Evolutionary conservation across 2,113 vertebrate genomes (phyloP).

Genomic region (Festucalex cinctus): DNA sequence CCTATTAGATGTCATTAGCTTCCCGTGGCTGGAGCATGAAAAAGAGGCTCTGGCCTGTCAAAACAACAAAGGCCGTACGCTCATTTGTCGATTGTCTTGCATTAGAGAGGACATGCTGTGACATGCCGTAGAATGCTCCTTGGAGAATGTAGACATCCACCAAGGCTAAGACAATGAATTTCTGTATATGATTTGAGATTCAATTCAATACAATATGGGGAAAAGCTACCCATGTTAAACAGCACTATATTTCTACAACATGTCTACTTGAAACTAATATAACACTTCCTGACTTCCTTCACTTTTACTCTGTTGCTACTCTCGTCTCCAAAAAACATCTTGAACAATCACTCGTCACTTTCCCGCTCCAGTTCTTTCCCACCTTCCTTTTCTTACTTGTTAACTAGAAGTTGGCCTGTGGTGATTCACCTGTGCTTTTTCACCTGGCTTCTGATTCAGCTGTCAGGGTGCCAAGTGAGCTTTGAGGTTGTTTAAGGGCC

Average conservation of each 20-base stretch:
- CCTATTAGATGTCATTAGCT: conserved; percentile 62
- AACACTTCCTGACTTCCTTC: not conserved
- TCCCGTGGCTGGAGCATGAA: conserved; percentile 37
- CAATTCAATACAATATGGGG: no score
- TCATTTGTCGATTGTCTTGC: conserved; percentile 12
- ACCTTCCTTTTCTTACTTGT: not conserved
- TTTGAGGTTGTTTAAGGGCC: conserved; percentile 22
- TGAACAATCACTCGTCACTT: conserved; percentile 6
- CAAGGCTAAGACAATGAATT: not conserved
- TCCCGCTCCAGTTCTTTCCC: no score
- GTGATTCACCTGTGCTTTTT: conserved; percentile 67
- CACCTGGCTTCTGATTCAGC: conserved; percentile 51
- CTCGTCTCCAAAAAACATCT: not conserved
- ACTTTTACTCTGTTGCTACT: not conserved
- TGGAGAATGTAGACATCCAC: not conserved
- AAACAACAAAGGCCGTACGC: conserved; percentile 19
- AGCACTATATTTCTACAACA: no score
- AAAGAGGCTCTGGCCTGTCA: conserved; percentile 26
- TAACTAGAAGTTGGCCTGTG: conserved; percentile 49
- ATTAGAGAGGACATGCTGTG: not conserved
- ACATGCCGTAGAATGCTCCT: not conserved
- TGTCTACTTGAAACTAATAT: no score
- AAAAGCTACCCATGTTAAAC: no score
- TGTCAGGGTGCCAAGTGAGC: conserved; percentile 29
- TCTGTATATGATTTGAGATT: no score